phyloP scores from a whole-genome alignment of 2,797 vertebrate genomes.

The Crenuchus spilurus region DNA sequence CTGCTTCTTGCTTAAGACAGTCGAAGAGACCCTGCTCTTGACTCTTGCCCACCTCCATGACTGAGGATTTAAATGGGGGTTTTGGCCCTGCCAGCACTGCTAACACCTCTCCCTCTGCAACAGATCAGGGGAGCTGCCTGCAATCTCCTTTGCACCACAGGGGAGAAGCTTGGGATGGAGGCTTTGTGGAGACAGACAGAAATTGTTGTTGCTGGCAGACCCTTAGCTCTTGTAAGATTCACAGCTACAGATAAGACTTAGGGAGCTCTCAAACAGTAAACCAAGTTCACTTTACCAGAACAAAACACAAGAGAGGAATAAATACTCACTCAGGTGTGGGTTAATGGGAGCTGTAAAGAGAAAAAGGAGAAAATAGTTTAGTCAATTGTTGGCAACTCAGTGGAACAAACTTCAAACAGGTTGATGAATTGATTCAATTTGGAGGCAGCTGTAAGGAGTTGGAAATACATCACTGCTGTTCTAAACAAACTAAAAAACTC shows the following conservation, averaged over 20 bases:
- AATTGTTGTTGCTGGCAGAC: neutral
- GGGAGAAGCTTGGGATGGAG: conserved; percentile 39
- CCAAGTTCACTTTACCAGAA: conserved; percentile 28
- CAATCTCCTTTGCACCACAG: neutral
- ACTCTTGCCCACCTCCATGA: conserved; percentile 19
- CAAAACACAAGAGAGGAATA: conserved; percentile 31
- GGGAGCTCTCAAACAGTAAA: neutral
- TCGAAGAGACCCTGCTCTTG: conserved; percentile 19
- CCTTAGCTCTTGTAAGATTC: neutral
- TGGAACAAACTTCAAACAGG: neutral
- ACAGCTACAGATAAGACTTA: neutral
- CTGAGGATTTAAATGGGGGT: conserved; percentile 19
- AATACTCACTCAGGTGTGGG: conserved; percentile 96
- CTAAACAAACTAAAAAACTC: too few species aligned
- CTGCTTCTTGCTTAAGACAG: conserved; percentile 26
- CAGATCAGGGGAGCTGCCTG: neutral
- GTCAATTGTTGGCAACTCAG: neutral
- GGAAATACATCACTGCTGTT: neutral
- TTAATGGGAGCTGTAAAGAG: conserved; percentile 92
- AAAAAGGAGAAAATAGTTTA: conserved; percentile 56
- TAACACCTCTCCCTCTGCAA: conserved; percentile 1
- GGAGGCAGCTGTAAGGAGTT: neutral
- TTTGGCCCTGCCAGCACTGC: neutral
- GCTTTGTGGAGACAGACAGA: conserved; percentile 4
- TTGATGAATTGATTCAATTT: neutral